Base-by-base conservation (phyloP, 2,113 vertebrate species). In the Hyperopisus bebe region DNA sequence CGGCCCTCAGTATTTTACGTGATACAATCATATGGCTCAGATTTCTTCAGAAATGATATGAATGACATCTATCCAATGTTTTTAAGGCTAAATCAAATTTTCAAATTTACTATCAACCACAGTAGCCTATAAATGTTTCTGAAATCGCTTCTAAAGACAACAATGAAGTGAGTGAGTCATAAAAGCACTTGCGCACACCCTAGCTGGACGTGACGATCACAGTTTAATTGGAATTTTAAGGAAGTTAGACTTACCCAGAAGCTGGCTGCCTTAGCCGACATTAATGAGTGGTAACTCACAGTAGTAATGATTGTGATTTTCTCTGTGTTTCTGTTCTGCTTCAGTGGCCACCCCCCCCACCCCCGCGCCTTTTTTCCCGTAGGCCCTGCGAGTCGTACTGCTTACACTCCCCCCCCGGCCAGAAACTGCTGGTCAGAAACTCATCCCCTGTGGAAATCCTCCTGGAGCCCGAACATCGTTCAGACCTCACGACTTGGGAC, bases 351-450 rank as follows among this genome's bases (percentile, higher is more conserved):
- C 7, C 42, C 3, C 2, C 48, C 15, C 50, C 15, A n/a, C 50
- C 1, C 47, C 47, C 9, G 1, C 0, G 50, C 13, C 77, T 8
- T 39, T 44, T 82, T 39, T 11, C 77, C 15, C 17, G 11, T 19
- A 21, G 46, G 44, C 42, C 82, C 82, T n/a, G 21, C 1, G 39
- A n/a, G 82, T 11, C 24, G 9, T 42, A 48, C 1, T 47, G 10
- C 11, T 35, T 35, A 74, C 31, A 91, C 90, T 44, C 92, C 92
- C 42, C 39, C 11, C 27, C 90, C n/a, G n/a, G n/a, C n/a, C n/a
- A n/a, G n/a, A n/a, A n/a, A n/a, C n/a, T n/a, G n/a, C n/a, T n/a
- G n/a, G n/a, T n/a, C n/a, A n/a, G n/a, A n/a, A n/a, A n/a, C n/a
- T 58, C 50, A 31, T 7, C 31, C 50, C 53, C 35, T 5, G 53